These are phyloP conservation scores for Tenualosa thibaudeaui DNA, from an alignment of 2,797 vertebrate species.

Conservation along the genomic window DNA sequence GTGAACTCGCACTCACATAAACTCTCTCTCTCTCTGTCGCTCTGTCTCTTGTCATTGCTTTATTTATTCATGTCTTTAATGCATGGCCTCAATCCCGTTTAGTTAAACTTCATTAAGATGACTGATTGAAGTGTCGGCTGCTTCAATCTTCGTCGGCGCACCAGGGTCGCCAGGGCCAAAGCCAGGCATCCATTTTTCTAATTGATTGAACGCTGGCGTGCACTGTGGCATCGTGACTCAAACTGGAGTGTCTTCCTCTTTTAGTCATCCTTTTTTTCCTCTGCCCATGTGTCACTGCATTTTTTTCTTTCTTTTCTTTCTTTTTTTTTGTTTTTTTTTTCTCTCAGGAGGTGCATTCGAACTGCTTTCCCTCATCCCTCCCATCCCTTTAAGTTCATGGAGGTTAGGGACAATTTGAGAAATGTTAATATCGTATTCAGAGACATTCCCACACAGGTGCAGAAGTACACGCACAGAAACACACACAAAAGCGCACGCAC, in stretches of 20 bases:
- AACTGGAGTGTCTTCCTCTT: background rate
- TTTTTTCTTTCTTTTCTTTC: background rate
- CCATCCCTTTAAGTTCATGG: background rate
- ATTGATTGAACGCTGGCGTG: background rate
- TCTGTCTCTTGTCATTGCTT: background rate
- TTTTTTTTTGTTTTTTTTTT: too few relatives aligned
- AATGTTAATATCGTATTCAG: background rate
- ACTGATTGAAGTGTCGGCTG: background rate
- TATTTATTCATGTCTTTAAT: background rate
- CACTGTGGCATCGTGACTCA: background rate
- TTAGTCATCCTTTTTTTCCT: background rate
- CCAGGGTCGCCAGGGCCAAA: background rate
- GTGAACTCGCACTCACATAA: background rate
- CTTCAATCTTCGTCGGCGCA: background rate
- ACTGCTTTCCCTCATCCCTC: background rate
- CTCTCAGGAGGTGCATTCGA: background rate
- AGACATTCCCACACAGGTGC: constrained; percentile 20
- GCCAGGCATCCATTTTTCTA: background rate
- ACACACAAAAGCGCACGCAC: background rate
- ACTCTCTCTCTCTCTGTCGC: background rate
- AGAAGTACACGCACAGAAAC: background rate
- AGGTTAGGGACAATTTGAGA: constrained; percentile 31
- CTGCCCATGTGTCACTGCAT: background rate
- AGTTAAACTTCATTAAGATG: constrained; percentile 15
- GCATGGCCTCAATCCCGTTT: background rate